phyloP scores from a whole-genome alignment of 1,140 invertebrate genomes.

The Diploscapter pachys region DNA sequence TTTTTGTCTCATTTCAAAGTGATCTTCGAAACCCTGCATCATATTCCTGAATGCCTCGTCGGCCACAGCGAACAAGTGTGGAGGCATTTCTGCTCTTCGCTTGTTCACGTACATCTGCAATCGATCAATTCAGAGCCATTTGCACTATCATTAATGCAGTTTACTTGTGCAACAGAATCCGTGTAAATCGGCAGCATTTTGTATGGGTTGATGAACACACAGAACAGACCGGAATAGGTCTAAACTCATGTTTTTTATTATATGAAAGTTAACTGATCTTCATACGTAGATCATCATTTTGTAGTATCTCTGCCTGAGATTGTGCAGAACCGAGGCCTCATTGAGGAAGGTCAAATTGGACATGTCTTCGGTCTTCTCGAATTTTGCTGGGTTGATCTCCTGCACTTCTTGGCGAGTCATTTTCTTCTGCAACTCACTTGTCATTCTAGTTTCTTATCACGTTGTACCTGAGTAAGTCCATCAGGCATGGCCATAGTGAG shows the following conservation, averaged over 20 bases:
- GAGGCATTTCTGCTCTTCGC: slow-evolving; percentile 97
- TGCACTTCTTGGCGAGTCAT: slow-evolving; percentile 93
- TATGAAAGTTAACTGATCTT: neutral
- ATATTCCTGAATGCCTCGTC: slow-evolving; percentile 71
- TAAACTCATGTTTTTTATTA: slow-evolving; percentile 59
- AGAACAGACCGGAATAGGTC: slow-evolving; percentile 99
- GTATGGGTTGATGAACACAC: slow-evolving; percentile 98
- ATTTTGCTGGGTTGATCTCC: slow-evolving; percentile 99
- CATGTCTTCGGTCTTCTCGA: slow-evolving; percentile 98
- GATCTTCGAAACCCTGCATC: slow-evolving; percentile 12
- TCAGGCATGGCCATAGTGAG: slow-evolving; percentile 78
- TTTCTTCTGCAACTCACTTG: slow-evolving; percentile 62
- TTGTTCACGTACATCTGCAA: slow-evolving; percentile 78
- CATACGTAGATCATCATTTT: slow-evolving; percentile 70
- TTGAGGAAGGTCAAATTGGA: slow-evolving; percentile 99
- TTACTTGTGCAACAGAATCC: slow-evolving; percentile 72
- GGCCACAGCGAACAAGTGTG: slow-evolving; percentile 98
- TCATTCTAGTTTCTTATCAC: neutral
- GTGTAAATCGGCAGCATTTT: slow-evolving; percentile 99
- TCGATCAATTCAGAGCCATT: too few species aligned
- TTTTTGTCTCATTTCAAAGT: neutral
- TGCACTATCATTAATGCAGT: slow-evolving; percentile 60
- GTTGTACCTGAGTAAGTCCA: slow-evolving; percentile 70
- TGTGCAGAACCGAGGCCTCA: slow-evolving; percentile 97
- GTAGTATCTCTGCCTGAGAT: slow-evolving; percentile 95